Base-by-base conservation (phyloP, 2,113 vertebrate species). In the Mionectes macconnelli region DNA sequence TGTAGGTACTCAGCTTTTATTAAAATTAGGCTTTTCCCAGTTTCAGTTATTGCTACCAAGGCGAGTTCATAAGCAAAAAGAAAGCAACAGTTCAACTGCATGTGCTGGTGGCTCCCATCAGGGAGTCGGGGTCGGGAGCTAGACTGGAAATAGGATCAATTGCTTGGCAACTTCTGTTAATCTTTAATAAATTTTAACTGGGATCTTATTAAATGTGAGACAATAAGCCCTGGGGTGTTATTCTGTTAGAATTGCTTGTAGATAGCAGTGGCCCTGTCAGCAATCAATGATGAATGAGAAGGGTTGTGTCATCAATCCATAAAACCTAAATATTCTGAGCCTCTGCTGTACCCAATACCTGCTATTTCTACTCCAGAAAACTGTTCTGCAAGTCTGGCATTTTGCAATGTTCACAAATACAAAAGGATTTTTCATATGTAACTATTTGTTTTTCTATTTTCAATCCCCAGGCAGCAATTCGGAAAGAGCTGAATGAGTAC, bases 401-500 rank as follows among this genome's bases (percentile, higher is more conserved):
- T 79, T 76, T 73, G 59, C 49, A 55, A 12, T 16, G 59, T 64
- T 33, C 24, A 35, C 9, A 33, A 42, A n/a, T 3, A 44, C 5
- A 21, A 35, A 21, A n/a, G 13, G 3, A 2, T 44, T 67, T 68
- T 69, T 93, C 55, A 93, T 20, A 16, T 59, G 2, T 37, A 37
- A 59, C 25, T 24, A 16, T 37, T 59, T 37, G 6, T 3, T 13
- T 39, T 52, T 80, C 63, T 91, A 2, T 96, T 89, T 95, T 79
- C 52, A 31, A 59, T 91, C 96, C 84, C n/a, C 82, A 99, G 99
- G 99, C 99, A 70, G 99, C 99, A 28, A 99, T 99, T 97, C 98
- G 99, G 63, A 99, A 99, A 91, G 99, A 99, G 97, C 98, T 99
- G 87, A 99, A 99, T 27, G 99, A 99, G 92, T 99, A 99, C 98